Percentiles rank a stretch among this genome's conserved stretches.
Evolutionary conservation across 2,113 vertebrate species (phyloP).

Genomic region (Nansenia antarctica): DNA sequence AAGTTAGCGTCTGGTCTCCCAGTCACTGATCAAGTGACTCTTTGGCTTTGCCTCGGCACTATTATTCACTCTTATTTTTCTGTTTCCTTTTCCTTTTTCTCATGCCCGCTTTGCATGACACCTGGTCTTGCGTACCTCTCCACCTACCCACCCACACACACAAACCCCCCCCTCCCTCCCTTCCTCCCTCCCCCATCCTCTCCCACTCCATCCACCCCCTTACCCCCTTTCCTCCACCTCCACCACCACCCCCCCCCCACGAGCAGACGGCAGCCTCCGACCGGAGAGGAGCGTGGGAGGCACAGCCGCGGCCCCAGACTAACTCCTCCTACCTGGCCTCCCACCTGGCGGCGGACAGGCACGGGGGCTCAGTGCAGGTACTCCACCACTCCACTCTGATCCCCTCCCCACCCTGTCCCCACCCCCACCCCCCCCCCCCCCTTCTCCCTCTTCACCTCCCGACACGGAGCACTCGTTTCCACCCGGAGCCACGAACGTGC

Average conservation of each 20-base stretch:
- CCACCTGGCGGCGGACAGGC: slow-evolving; percentile 97
- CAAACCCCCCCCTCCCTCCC: slow-evolving; percentile 41
- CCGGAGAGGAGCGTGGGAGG: slow-evolving; percentile 97
- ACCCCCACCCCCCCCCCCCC: background rate
- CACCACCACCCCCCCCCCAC: slow-evolving; percentile 56
- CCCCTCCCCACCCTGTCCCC: slow-evolving; percentile 27
- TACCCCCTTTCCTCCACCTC: slow-evolving; percentile 20
- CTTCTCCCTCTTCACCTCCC: background rate
- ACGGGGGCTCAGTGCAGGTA: slow-evolving; percentile 99
- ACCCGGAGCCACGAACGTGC: no score
- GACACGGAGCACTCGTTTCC: background rate
- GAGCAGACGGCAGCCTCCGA: slow-evolving; percentile 88
- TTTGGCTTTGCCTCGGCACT: slow-evolving; percentile 76
- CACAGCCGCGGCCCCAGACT: slow-evolving; percentile 93
- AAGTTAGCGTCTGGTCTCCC: slow-evolving; percentile 55
- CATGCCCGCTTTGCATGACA: slow-evolving; percentile 71
- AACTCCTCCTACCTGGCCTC: slow-evolving; percentile 96
- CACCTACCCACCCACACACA: slow-evolving; percentile 49
- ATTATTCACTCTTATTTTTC: slow-evolving; percentile 56
- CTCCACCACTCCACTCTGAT: slow-evolving; percentile 59
- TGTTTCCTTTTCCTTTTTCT: slow-evolving; percentile 44
- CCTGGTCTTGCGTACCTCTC: slow-evolving; percentile 52
- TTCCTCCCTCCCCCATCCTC: slow-evolving; percentile 38
- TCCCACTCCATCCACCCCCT: slow-evolving; percentile 23
- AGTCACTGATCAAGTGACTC: slow-evolving; percentile 68